phyloP scores from a whole-genome alignment of 2,888 invertebrate genomes.

The Eupithecia subfuscata region DNA sequence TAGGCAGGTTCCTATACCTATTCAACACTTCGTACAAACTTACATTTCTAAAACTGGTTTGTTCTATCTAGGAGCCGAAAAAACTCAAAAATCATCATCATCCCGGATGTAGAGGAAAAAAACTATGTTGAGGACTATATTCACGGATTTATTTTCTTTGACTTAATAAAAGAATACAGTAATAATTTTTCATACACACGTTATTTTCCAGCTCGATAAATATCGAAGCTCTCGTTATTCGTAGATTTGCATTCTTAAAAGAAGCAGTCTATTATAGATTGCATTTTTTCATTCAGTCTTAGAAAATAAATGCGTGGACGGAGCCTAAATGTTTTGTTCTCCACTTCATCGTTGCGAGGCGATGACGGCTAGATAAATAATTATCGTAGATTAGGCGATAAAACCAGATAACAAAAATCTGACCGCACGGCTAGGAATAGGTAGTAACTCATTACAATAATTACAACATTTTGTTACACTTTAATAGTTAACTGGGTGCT shows the following conservation, averaged over 20 bases:
- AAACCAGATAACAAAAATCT: conserved; percentile 47
- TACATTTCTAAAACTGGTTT: not conserved
- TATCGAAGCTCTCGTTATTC: no score
- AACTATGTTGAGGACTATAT: no score
- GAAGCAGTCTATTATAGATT: no score
- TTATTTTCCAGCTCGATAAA: no score
- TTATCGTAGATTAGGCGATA: conserved; percentile 55
- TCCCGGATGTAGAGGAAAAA: not conserved
- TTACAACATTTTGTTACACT: conserved; percentile 39
- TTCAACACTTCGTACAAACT: not conserved
- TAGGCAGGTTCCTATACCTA: not conserved
- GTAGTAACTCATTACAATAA: conserved; percentile 42
- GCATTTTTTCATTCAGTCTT: no score
- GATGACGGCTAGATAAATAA: conserved; percentile 37
- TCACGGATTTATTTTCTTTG: no score
- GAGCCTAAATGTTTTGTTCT: not conserved
- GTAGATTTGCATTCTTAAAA: no score
- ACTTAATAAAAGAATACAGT: no score
- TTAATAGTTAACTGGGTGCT: conserved; percentile 15
- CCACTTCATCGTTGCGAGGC: not conserved
- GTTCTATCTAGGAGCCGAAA: not conserved
- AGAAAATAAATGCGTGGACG: no score
- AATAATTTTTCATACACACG: no score
- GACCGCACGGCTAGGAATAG: conserved; percentile 29
- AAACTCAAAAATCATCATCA: not conserved